These are phyloP conservation scores for Scaptomyza graminum DNA, from an alignment of 1,140 invertebrate species.

Conservation along the genomic window DNA sequence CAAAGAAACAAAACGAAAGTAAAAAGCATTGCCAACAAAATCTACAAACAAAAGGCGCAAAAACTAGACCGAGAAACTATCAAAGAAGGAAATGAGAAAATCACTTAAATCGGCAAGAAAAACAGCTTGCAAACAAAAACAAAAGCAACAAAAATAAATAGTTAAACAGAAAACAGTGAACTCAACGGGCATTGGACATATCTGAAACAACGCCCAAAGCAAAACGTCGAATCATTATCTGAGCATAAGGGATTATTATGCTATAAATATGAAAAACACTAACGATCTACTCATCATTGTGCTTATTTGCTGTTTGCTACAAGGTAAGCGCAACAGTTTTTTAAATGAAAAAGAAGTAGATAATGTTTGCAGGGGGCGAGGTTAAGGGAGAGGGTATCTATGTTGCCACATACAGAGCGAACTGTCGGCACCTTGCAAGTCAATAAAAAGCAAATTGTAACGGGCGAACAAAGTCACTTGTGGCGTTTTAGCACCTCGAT, in stretches of 20 bases:
- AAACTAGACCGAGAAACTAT: conserved; percentile 46
- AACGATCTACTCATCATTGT: conserved; percentile 75
- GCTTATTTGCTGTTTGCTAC: conserved; percentile 80
- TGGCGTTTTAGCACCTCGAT: conserved; percentile 75
- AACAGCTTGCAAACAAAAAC: conserved; percentile 28
- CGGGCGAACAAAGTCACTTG: conserved; percentile 76
- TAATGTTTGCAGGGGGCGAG: not conserved
- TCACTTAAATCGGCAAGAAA: conserved; percentile 65
- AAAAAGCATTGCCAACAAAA: conserved; percentile 55
- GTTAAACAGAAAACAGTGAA: conserved; percentile 22
- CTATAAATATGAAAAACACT: conserved; percentile 77
- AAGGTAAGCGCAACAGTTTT: conserved; percentile 70
- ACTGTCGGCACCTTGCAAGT: conserved; percentile 67
- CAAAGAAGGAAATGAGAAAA: conserved; percentile 47
- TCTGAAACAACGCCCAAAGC: conserved; percentile 17
- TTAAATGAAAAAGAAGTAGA: conserved; percentile 4
- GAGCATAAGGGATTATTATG: conserved; percentile 73
- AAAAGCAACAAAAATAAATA: conserved; percentile 32
- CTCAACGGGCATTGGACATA: conserved; percentile 36
- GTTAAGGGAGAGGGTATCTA: not conserved
- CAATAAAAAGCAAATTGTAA: conserved; percentile 83
- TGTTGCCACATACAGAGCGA: conserved; percentile 3
- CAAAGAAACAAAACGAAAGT: conserved; percentile 53
- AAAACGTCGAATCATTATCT: conserved; percentile 46
- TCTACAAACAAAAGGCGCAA: conserved; percentile 57